Evolutionary conservation across 2,888 invertebrate species (phyloP).

Genomic region (Cheilosia grossa): DNA sequence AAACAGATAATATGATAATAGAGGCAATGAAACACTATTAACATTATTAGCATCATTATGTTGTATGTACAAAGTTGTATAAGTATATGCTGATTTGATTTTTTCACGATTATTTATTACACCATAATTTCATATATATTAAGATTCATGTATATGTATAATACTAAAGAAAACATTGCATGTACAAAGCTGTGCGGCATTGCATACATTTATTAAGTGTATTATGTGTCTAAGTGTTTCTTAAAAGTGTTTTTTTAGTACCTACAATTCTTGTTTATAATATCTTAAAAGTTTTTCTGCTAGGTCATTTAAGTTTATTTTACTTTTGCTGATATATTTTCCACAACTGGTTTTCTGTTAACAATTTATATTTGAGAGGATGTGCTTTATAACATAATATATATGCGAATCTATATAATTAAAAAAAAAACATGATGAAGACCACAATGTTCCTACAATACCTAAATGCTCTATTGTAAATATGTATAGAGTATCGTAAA

Average conservation of each 20-base stretch:
- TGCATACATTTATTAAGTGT: constrained; percentile 44
- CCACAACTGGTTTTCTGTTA: neutral
- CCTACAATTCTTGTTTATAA: constrained; percentile 8
- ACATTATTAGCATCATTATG: constrained; percentile 16
- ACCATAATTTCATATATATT: constrained; percentile 16
- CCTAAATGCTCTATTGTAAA: too few species aligned
- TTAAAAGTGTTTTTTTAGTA: neutral
- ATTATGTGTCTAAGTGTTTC: constrained; percentile 43
- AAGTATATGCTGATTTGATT: constrained; percentile 54
- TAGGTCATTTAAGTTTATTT: constrained; percentile 43
- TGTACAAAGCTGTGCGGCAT: constrained; percentile 30
- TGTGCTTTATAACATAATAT: constrained; percentile 39
- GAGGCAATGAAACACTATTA: neutral
- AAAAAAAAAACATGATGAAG: constrained; percentile 34
- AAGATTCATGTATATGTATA: constrained; percentile 9
- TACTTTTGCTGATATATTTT: neutral
- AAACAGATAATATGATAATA: constrained; percentile 29
- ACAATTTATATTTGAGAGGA: constrained; percentile 11
- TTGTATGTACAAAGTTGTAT: constrained; percentile 59
- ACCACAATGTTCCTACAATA: neutral
- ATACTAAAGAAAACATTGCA: constrained; percentile 55
- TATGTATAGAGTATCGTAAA: too few species aligned
- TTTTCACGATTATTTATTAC: constrained; percentile 27
- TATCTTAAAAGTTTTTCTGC: constrained; percentile 25
- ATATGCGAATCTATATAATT: constrained; percentile 43